Percentiles rank a stretch among this genome's conserved stretches.
These are phyloP conservation scores for Philhelius pedissequus DNA, from an alignment of 2,888 invertebrate genomes.

Conservation along the genomic window DNA sequence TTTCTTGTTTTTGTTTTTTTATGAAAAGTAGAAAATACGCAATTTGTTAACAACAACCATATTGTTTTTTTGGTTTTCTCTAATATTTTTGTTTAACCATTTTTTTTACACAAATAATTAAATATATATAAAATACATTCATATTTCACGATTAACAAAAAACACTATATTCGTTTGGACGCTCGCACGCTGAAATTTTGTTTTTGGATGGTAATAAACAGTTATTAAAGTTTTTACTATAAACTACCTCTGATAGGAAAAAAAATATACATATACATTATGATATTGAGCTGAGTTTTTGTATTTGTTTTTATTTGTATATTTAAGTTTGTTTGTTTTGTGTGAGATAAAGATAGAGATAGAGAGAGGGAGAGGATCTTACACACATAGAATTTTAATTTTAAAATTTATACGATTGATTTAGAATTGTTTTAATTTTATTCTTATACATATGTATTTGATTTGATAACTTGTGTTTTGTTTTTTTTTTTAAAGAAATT, in stretches of 20 bases:
- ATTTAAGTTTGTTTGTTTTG: constrained; percentile 4
- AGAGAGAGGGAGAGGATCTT: constrained; percentile 43
- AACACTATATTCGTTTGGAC: constrained; percentile 64
- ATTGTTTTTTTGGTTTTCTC: constrained; percentile 22
- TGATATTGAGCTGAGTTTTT: constrained; percentile 15
- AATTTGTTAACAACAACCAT: constrained; percentile 68
- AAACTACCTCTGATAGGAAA: constrained; percentile 60
- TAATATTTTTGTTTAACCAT: constrained; percentile 13
- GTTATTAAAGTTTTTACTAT: constrained; percentile 45
- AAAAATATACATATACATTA: constrained; percentile 45
- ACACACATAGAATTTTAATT: constrained; percentile 65
- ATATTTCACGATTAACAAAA: constrained; percentile 59
- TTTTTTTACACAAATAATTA: constrained; percentile 55
- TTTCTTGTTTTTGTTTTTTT: constrained; percentile 52
- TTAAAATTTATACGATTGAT: constrained; percentile 57
- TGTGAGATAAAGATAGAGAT: constrained; percentile 20
- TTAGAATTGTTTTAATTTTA: constrained; percentile 23
- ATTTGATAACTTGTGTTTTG: background rate
- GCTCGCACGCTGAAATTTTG: constrained; percentile 57
- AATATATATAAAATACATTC: constrained; percentile 64
- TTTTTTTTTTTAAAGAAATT: background rate
- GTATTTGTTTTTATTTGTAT: background rate
- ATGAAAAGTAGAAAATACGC: constrained; percentile 69
- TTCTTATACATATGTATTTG: constrained; percentile 20
- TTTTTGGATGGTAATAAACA: constrained; percentile 38